Conservation (phyloP, 2,113 vertebrate species). For the Scomber scombrus region DNA sequence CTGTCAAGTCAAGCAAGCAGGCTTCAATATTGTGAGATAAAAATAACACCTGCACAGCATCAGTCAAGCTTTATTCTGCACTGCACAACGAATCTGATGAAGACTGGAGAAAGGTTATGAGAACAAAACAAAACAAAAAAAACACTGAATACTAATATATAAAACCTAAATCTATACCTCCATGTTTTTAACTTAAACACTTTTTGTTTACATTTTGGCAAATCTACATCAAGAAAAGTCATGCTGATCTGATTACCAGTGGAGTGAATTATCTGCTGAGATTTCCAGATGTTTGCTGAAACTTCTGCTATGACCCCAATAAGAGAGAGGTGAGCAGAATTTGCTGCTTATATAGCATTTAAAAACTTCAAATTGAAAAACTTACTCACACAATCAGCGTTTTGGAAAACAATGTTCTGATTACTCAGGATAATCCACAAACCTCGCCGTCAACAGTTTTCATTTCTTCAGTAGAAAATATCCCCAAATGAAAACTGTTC, state of each 20-base stretch:
- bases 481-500: slow-evolving; percentile 6
- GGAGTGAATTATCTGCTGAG: not conserved
- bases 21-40: too few species aligned
- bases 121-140: too few species aligned
- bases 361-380: slow-evolving; percentile 30
- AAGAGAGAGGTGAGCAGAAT: slow-evolving; percentile 31
- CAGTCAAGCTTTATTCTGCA: too few species aligned
- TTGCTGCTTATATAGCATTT: slow-evolving; percentile 14
- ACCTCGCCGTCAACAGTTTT: slow-evolving; percentile 3
- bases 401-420: slow-evolving; percentile 15
- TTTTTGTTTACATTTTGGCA: slow-evolving; percentile 9
- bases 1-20: too few species aligned
- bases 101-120: not conserved
- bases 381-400: not conserved
- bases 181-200: not conserved
- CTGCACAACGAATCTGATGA: too few species aligned
- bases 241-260: not conserved
- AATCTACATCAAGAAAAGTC: not conserved
- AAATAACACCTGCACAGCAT: too few species aligned
- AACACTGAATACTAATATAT: not conserved
- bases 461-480: not conserved
- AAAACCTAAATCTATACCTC: not conserved
- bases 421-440: slow-evolving; percentile 31
- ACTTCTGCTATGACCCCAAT: slow-evolving; percentile 33
- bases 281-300: slow-evolving; percentile 31